These are phyloP conservation scores for Styela plicata DNA, from an alignment of 23 tunicate species.

Conservation along the genomic window DNA sequence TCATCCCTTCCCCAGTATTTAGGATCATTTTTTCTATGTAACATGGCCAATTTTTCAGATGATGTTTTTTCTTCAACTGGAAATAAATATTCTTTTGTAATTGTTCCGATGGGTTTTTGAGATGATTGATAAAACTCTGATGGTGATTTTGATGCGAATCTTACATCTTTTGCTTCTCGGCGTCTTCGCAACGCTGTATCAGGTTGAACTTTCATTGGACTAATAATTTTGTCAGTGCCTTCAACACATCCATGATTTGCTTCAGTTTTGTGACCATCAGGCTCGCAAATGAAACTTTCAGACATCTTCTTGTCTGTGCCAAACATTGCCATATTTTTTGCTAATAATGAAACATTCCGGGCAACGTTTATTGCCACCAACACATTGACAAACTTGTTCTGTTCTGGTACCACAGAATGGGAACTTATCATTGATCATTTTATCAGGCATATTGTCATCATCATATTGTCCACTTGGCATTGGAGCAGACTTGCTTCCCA, in stretches of 20 bases:
- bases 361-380: conserved; percentile 9
- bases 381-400: conserved; percentile 11
- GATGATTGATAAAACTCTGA: background rate
- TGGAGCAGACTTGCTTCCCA: background rate
- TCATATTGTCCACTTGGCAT: conserved; percentile 20
- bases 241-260: background rate
- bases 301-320: background rate
- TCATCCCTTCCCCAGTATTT: conserved; percentile 36
- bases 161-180: conserved; percentile 1
- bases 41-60: background rate
- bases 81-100: conserved; percentile 12
- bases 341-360: background rate
- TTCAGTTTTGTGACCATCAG: background rate
- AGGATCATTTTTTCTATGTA: background rate
- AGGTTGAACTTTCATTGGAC: background rate
- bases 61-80: conserved; percentile 1
- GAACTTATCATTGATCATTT: background rate
- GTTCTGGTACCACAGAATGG: conserved; percentile 24
- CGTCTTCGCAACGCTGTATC: conserved; percentile 10
- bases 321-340: background rate
- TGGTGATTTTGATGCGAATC: conserved; percentile 4
- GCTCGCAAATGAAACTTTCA: background rate
- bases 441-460: background rate
- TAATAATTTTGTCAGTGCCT: conserved; percentile 5
- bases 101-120: background rate